These are phyloP conservation scores for Sinohyriopsis cumingii DNA, from an alignment of 2,888 invertebrate genomes.

Conservation along the genomic window DNA sequence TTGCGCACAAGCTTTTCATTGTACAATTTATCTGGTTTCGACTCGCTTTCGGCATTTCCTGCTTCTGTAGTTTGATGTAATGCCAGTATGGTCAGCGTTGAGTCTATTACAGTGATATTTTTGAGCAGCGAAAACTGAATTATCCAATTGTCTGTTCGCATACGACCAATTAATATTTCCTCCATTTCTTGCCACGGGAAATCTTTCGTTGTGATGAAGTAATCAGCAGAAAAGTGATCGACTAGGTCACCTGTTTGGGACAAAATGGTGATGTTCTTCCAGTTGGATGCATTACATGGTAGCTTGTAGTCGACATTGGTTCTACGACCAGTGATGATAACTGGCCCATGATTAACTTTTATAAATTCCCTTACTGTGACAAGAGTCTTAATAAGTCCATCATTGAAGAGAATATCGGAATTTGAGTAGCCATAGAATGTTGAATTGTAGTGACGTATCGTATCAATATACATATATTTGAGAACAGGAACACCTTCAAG, in stretches of 20 bases:
- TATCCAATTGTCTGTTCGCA: constrained; percentile 10
- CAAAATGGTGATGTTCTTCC: constrained; percentile 4
- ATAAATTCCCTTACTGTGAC: too few relatives aligned
- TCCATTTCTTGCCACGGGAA: constrained; percentile 12
- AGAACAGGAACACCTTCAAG: too few relatives aligned
- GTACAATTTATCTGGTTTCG: too few relatives aligned
- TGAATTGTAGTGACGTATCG: too few relatives aligned
- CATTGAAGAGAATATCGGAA: too few relatives aligned
- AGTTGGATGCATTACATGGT: background rate
- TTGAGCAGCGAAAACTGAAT: constrained; percentile 4
- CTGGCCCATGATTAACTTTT: too few relatives aligned
- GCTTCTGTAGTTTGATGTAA: constrained; percentile 14
- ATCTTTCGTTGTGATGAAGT: constrained; percentile 10
- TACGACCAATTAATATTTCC: constrained; percentile 12
- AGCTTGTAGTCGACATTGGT: constrained; percentile 6
- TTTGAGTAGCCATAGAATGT: too few relatives aligned
- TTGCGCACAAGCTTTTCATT: too few relatives aligned
- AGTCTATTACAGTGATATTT: constrained; percentile 7
- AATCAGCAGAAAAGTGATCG: constrained; percentile 14
- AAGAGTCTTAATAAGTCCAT: too few relatives aligned
- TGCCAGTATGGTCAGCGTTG: constrained; percentile 9
- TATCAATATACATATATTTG: too few relatives aligned
- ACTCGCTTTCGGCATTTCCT: background rate
- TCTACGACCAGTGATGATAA: constrained; percentile 9
- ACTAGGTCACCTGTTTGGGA: constrained; percentile 3